These are phyloP conservation scores for Bubo bubo DNA, from an alignment of 2,113 vertebrate species.

Conservation along the genomic window DNA sequence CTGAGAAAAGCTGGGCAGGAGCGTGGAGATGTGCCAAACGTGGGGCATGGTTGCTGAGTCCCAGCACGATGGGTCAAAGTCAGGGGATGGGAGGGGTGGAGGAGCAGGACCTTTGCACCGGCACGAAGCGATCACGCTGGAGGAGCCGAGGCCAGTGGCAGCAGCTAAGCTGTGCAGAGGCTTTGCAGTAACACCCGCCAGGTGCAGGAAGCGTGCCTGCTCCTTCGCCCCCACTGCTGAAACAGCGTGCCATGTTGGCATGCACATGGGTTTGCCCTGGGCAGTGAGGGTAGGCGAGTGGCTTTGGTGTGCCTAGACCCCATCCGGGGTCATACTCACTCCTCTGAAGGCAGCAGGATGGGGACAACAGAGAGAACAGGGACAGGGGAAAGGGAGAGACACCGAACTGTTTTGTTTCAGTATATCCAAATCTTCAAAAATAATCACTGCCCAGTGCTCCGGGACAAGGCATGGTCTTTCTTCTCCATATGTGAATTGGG, in stretches of 20 bases:
- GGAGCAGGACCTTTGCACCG: not conserved
- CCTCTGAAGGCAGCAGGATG: not conserved
- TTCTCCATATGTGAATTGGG: not conserved
- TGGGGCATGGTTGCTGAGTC: rapidly evolving
- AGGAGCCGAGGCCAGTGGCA: not conserved
- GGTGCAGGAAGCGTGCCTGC: rapidly evolving
- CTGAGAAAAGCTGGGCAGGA: not conserved
- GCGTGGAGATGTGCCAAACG: not conserved
- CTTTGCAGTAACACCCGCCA: not conserved
- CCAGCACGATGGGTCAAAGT: not conserved
- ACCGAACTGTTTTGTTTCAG: rapidly evolving
- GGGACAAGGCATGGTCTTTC: not conserved
- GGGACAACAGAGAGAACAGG: not conserved
- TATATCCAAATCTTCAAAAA: not conserved
- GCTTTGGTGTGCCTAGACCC: not conserved
- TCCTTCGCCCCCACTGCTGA: not conserved
- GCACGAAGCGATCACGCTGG: rapidly evolving
- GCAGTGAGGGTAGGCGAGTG: rapidly evolving
- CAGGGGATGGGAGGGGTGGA: not conserved
- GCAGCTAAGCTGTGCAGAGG: not conserved
- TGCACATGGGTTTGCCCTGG: rapidly evolving
- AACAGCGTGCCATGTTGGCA: not conserved
- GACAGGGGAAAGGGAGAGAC: not conserved
- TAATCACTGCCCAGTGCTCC: not conserved
- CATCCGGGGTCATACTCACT: rapidly evolving